A percentile compares a stretch with the other conserved stretches of the same genome.
Conservation (phyloP, 2,113 vertebrate genomes). For the Salvator merianae region DNA sequence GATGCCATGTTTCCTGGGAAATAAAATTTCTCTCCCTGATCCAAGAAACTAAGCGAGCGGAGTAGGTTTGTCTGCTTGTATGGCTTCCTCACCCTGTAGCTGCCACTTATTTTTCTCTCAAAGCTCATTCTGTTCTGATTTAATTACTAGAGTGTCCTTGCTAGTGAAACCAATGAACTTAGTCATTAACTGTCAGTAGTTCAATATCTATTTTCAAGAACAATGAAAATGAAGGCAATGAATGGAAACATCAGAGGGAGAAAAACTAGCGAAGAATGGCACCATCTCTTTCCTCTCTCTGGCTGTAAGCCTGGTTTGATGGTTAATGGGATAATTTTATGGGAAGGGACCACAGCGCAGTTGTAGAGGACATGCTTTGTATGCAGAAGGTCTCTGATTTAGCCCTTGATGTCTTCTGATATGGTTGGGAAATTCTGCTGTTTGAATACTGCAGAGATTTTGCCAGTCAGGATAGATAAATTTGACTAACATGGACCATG, state of each 20-base stretch:
- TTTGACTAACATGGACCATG: no score
- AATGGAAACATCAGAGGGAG: neutral
- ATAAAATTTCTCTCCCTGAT: neutral
- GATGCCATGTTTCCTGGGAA: neutral
- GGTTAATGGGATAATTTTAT: neutral
- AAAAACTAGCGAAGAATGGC: neutral
- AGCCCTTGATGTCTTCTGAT: neutral
- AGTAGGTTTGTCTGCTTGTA: neutral
- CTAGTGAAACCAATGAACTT: neutral
- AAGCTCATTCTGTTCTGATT: conserved; percentile 9
- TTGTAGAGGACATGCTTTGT: neutral
- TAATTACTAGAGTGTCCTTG: conserved; percentile 21
- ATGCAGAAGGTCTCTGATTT: neutral
- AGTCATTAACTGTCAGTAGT: conserved; percentile 14
- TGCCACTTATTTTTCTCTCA: conserved; percentile 1
- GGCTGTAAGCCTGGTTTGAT: neutral
- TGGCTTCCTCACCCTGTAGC: neutral
- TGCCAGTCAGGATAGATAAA: no score
- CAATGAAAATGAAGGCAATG: conserved; percentile 21
- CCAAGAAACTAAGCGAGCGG: neutral
- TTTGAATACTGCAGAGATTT: neutral
- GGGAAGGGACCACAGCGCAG: neutral
- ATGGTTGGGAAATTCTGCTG: neutral
- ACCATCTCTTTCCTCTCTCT: neutral
- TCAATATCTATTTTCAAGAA: conserved; percentile 22